Percentiles rank a stretch among this genome's conserved stretches.
These are phyloP conservation scores for Sebastes fasciatus DNA, from an alignment of 2,113 vertebrate genomes.

Conservation along the genomic window DNA sequence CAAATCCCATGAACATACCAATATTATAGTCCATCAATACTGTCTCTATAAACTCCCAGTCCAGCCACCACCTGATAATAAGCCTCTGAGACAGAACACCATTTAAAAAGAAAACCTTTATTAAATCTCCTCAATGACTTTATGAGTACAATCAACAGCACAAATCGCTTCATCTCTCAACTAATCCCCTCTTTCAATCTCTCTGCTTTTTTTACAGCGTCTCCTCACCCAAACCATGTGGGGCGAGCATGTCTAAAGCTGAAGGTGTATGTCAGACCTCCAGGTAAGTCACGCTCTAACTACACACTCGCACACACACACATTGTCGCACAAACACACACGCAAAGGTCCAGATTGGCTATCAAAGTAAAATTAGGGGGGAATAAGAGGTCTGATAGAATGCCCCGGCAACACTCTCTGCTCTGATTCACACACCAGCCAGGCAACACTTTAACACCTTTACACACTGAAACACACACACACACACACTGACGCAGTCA, in stretches of 20 bases:
- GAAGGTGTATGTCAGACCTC: slow-evolving; percentile 93
- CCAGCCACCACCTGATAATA: slow-evolving; percentile 9
- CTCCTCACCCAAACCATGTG: slow-evolving; percentile 89
- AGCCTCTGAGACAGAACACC: slow-evolving; percentile 1
- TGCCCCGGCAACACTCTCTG: slow-evolving; percentile 70
- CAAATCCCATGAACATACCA: neutral
- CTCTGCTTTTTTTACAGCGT: slow-evolving; percentile 82
- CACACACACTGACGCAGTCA: slow-evolving; percentile 30
- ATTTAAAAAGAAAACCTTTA: slow-evolving; percentile 26
- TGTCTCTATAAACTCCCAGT: neutral
- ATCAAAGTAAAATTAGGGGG: slow-evolving; percentile 75
- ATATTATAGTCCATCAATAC: neutral
- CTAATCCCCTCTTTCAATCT: slow-evolving; percentile 61
- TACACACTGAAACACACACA: slow-evolving; percentile 39
- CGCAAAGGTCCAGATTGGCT: slow-evolving; percentile 73
- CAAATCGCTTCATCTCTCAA: slow-evolving; percentile 36
- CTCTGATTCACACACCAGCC: slow-evolving; percentile 77
- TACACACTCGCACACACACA: slow-evolving; percentile 48
- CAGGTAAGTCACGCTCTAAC: slow-evolving; percentile 83
- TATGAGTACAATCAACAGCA: slow-evolving; percentile 41
- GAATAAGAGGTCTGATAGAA: slow-evolving; percentile 76
- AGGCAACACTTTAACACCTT: slow-evolving; percentile 74
- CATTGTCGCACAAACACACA: slow-evolving; percentile 29
- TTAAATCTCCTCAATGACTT: slow-evolving; percentile 45
- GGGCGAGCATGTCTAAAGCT: slow-evolving; percentile 92